These are phyloP conservation scores for Nyctibius grandis DNA, from an alignment of 2,797 vertebrate species.

Conservation along the genomic window DNA sequence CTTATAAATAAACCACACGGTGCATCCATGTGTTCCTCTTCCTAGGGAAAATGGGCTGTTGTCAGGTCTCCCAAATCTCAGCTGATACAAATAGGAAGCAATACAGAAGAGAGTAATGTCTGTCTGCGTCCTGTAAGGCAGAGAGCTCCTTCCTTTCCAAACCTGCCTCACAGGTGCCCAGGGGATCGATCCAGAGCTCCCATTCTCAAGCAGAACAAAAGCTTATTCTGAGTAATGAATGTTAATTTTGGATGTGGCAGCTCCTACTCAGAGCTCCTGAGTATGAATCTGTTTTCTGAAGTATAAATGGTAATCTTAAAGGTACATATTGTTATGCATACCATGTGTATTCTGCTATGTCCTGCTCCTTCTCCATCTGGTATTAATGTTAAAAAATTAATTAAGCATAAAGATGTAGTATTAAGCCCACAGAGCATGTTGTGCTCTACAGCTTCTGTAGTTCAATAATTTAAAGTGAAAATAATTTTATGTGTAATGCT, in stretches of 20 bases:
- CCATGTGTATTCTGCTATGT: not conserved
- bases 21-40: not conserved
- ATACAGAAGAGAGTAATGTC: not conserved
- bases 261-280: not conserved
- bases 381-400: not conserved
- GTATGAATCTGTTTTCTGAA: not conserved
- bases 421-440: not conserved
- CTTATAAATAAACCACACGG: not conserved
- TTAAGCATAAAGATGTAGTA: not conserved
- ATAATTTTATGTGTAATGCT: not conserved
- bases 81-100: not conserved
- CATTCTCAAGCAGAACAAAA: not conserved
- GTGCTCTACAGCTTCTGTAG: not conserved
- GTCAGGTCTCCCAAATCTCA: not conserved
- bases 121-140: not conserved
- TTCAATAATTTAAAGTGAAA: conserved; percentile 9
- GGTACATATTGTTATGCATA: not conserved
- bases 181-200: not conserved
- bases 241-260: not conserved
- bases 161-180: not conserved
- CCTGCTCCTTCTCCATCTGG: not conserved
- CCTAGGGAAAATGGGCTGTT: not conserved
- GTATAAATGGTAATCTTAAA: not conserved
- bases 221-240: not conserved
- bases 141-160: not conserved